Conservation (phyloP, 2,113 vertebrate species). For the Pelodiscus sinensis region DNA sequence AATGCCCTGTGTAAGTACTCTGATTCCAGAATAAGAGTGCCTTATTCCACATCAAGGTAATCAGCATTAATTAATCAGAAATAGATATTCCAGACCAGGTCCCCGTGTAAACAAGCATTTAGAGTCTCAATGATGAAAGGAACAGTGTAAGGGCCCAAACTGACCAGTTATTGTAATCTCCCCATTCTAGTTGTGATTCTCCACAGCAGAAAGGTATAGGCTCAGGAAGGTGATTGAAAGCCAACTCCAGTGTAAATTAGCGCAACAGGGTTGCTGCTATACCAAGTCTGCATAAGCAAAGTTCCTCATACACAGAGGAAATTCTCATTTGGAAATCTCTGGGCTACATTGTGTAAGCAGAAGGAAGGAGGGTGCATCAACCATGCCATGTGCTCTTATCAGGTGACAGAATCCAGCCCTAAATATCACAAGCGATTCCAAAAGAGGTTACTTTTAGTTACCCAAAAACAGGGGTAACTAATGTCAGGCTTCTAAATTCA, state of each 20-base stretch:
- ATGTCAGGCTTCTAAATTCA: neutral
- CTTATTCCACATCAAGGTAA: neutral
- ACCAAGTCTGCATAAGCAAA: neutral
- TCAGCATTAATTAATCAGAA: neutral
- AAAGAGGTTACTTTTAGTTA: neutral
- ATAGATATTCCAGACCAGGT: neutral
- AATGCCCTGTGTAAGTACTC: neutral
- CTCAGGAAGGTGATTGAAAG: neutral
- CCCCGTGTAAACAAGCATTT: neutral
- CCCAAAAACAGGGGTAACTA: neutral
- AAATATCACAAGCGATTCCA: neutral
- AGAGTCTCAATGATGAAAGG: neutral
- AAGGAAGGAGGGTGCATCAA: neutral
- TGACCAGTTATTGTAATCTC: neutral
- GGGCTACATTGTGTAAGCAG: neutral
- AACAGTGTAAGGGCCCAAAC: neutral
- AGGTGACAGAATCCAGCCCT: neutral
- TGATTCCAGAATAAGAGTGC: neutral
- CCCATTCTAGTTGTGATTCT: neutral
- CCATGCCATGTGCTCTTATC: neutral
- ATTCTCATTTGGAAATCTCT: neutral
- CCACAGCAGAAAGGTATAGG: neutral
- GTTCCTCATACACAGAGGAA: accelerated
- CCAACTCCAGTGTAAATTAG: accelerated
- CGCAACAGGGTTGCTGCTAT: neutral